Evolutionary conservation across 1,140 invertebrate genomes (phyloP), one percentile per base, ranked within the genome.

Genomic region (Dendroctonus ponderosae): DNA sequence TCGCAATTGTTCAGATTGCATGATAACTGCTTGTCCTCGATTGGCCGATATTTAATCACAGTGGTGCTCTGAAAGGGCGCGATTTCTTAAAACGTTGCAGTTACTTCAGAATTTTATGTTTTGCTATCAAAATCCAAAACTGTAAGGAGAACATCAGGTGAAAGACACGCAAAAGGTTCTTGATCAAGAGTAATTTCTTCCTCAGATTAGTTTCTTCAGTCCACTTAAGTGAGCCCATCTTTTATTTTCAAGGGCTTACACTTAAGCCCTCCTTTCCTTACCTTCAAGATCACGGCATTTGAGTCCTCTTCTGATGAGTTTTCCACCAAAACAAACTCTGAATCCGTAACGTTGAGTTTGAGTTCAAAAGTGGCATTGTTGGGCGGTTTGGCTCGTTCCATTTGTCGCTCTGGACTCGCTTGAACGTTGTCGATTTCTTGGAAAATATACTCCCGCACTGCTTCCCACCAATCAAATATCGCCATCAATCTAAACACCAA

Each of bases 281-380:
- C 88, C 80, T 94, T 95, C 0, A 98, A 82, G 75, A 98, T 98
- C 5, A 98, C 93, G 38, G 95, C 93, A 80, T 95, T 96, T 0
- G 94, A 91, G 78, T 98, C 94, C 80, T 86, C 86, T 0, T 90
- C 81, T 4, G 91, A 89, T 5, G 91, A 89, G 75, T 98, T 89
- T 79, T 98, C 96, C 0, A 98, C 91, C 5, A 98, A 81, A 26
- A 98, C 94, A 37, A 98, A 81, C 81, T 98, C 94, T 2, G 94
- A 98, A 77, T 98, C 93, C 0, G 93, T 95, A 5, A 98, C 89
- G 80, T 98, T 98, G 5, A 98, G 81, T 79, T 96, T 95, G 12
- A 98, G 79, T 79, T 97, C 93, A 76, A 92, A 87, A 6, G 88
- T 85, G 3, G 83, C 53, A 37, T 74, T 26, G 26, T 68, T 14